phyloP scores from a whole-genome alignment of 2,113 vertebrate species.

The Emydocephalus ijimae region DNA sequence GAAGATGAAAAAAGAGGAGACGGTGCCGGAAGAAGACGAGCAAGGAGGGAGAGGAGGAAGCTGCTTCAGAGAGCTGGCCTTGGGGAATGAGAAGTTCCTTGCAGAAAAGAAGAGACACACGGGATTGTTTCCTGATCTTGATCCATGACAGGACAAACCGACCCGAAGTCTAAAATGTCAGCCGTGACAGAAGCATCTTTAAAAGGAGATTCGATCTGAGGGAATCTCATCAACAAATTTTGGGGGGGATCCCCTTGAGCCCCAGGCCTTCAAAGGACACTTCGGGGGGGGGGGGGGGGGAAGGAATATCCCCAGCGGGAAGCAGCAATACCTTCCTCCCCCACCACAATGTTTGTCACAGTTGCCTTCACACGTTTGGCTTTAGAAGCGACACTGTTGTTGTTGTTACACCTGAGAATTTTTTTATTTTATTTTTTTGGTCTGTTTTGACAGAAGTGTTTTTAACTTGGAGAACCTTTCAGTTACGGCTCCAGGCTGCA shows the following conservation, averaged over 20 bases:
- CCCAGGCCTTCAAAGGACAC: not conserved
- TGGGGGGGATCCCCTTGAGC: not conserved
- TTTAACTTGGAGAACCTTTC: not conserved
- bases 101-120: not conserved
- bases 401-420: not conserved
- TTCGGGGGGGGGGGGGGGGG: not conserved
- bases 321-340: not conserved
- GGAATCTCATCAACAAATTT: not conserved
- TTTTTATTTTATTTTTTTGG: not conserved
- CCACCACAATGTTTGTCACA: not conserved
- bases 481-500: not conserved
- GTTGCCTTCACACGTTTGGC: not conserved
- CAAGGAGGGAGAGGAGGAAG: not conserved
- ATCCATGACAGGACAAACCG: not conserved
- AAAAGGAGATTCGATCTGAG: not conserved
- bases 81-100: not conserved
- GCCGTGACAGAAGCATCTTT: not conserved
- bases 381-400: not conserved
- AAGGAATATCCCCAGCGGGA: not conserved
- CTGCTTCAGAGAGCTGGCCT: not conserved
- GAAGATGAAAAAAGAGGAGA: too few species aligned
- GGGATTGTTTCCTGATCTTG: not conserved
- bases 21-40: too few species aligned
- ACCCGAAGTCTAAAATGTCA: not conserved
- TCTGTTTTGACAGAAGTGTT: not conserved